phyloP scores from a whole-genome alignment of 2,113 vertebrate genomes.

The Coreoperca whiteheadi region DNA sequence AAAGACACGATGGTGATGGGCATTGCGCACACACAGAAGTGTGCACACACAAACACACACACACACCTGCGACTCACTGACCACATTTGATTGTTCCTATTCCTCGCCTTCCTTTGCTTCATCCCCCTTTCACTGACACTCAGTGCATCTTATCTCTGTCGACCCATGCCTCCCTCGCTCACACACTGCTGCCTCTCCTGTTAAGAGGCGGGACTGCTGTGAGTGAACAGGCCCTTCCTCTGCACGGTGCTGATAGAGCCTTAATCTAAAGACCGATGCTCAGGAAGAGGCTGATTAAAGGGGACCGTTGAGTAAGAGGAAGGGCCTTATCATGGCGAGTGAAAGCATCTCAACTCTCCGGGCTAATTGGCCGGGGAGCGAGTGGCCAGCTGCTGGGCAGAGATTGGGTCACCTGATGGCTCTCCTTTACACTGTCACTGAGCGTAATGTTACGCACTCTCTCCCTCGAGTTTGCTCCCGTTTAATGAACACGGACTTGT shows the following conservation, averaged over 20 bases:
- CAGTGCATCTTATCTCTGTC: slow-evolving; percentile 58
- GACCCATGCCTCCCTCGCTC: slow-evolving; percentile 69
- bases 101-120: slow-evolving; percentile 8
- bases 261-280: slow-evolving; percentile 76
- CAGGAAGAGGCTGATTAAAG: slow-evolving; percentile 70
- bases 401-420: slow-evolving; percentile 79
- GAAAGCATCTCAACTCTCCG: slow-evolving; percentile 61
- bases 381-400: slow-evolving; percentile 75
- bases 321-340: slow-evolving; percentile 69
- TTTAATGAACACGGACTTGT: slow-evolving; percentile 61
- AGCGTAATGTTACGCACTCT: slow-evolving; percentile 50
- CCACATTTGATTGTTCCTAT: slow-evolving; percentile 20
- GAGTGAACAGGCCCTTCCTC: slow-evolving; percentile 68
- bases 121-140: slow-evolving; percentile 33
- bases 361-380: slow-evolving; percentile 73
- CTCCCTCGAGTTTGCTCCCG: slow-evolving; percentile 39
- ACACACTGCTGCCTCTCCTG: slow-evolving; percentile 59
- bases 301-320: slow-evolving; percentile 61
- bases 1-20: slow-evolving; percentile 34
- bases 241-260: slow-evolving; percentile 67
- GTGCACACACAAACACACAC: slow-evolving; percentile 8
- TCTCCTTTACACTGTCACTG: slow-evolving; percentile 31
- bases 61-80: slow-evolving; percentile 23
- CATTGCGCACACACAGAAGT: background rate
- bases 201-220: slow-evolving; percentile 57